Evolutionary conservation across 2,888 invertebrate species (phyloP).

Genomic region (Platycheirus albimanus): DNA sequence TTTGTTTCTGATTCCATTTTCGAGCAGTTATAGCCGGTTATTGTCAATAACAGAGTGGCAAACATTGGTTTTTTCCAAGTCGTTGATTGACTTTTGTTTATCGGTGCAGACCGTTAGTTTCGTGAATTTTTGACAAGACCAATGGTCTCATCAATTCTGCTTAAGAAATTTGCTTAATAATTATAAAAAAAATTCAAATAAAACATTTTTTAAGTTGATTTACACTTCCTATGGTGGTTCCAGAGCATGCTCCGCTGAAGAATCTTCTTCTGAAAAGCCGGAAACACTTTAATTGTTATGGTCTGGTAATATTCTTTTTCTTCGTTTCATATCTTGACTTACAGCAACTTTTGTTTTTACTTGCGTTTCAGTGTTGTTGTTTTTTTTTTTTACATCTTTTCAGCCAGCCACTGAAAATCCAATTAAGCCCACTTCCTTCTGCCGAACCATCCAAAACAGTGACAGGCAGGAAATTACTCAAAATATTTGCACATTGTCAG

Average conservation of each 20-base stretch:
- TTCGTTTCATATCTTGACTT: conserved; percentile 23
- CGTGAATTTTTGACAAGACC: too few relatives aligned
- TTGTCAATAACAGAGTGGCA: too few relatives aligned
- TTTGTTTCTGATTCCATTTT: too few relatives aligned
- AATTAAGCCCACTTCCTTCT: conserved; percentile 70
- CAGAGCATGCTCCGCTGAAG: conserved; percentile 68
- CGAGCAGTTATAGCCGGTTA: too few relatives aligned
- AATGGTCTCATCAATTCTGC: too few relatives aligned
- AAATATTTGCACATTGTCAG: conserved; percentile 72
- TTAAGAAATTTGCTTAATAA: too few relatives aligned
- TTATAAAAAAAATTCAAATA: not conserved
- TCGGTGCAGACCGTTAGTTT: too few relatives aligned
- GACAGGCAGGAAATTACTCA: conserved; percentile 72
- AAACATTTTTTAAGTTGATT: conserved; percentile 51
- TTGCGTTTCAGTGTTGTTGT: too few relatives aligned
- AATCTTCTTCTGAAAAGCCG: conserved; percentile 67
- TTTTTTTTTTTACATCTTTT: conserved; percentile 12
- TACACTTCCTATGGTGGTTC: conserved; percentile 69
- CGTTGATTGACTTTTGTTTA: too few relatives aligned
- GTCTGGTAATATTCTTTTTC: conserved; percentile 60
- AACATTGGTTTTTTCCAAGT: too few relatives aligned
- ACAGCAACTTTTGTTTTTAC: conserved; percentile 10
- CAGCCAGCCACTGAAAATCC: conserved; percentile 65
- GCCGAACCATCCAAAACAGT: conserved; percentile 55
- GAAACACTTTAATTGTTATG: conserved; percentile 73